A percentile compares a stretch with the other conserved stretches of the same genome.
phyloP scores from a whole-genome alignment of 2,797 vertebrate species.

The Hephaestus fuliginosus region DNA sequence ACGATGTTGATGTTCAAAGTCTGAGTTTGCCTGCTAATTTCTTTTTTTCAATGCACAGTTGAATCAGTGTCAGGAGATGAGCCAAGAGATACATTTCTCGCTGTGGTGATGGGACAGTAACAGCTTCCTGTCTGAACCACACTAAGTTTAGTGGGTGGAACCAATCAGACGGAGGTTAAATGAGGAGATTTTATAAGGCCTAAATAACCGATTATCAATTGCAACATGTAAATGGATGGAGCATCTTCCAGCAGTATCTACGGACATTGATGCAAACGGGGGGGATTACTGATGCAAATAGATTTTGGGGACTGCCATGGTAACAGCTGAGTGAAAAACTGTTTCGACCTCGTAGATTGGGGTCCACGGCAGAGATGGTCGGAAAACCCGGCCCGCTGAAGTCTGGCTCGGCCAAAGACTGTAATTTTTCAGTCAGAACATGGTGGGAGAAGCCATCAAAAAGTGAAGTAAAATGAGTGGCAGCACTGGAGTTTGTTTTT shows the following conservation, averaged over 20 bases:
- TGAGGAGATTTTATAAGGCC: neutral
- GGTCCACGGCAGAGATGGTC: constrained; percentile 25
- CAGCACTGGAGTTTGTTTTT: constrained; percentile 32
- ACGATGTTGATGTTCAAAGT: constrained; percentile 8
- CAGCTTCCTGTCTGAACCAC: constrained; percentile 37
- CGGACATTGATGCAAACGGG: constrained; percentile 2
- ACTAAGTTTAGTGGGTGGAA: constrained; percentile 11
- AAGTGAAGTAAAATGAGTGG: constrained; percentile 31
- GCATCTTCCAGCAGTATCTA: neutral
- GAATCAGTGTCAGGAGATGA: constrained; percentile 13
- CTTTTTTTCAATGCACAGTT: neutral
- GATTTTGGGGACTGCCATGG: constrained; percentile 12
- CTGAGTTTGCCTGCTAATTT: neutral
- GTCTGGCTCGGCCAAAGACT: constrained; percentile 47
- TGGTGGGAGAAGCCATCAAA: constrained; percentile 29
- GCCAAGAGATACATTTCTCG: constrained; percentile 10
- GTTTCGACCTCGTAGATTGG: constrained; percentile 34
- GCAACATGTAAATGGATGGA: neutral
- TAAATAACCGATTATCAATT: constrained; percentile 22
- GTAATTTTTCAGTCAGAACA: constrained; percentile 60
- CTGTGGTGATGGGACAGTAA: neutral
- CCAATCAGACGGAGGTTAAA: constrained; percentile 9
- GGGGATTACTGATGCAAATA: constrained; percentile 14
- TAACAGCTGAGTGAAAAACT: constrained; percentile 16
- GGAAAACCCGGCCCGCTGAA: constrained; percentile 50